phyloP scores from a whole-genome alignment of 1,140 invertebrate species.

The Calycopis cecrops region DNA sequence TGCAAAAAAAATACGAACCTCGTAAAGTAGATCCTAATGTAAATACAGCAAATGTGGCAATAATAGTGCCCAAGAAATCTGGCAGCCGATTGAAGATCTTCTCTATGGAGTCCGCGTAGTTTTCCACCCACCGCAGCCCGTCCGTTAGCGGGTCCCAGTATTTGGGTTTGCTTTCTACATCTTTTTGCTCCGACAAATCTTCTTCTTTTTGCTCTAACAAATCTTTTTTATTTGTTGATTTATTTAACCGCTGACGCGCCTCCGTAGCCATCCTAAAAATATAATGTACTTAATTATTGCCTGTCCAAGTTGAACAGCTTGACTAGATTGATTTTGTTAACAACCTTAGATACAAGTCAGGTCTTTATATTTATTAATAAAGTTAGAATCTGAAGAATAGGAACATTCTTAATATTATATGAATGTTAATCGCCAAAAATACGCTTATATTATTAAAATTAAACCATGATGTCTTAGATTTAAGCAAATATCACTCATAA shows the following conservation, averaged over 20 bases:
- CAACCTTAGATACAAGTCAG: too few relatives aligned
- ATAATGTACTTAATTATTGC: too few relatives aligned
- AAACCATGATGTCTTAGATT: too few relatives aligned
- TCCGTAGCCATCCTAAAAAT: not conserved
- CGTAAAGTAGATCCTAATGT: conserved; percentile 76
- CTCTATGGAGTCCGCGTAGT: conserved; percentile 70
- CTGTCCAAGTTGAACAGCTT: too few relatives aligned
- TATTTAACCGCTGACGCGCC: not conserved
- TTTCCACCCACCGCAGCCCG: conserved; percentile 76
- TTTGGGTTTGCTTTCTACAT: conserved; percentile 32
- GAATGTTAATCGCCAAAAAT: too few relatives aligned
- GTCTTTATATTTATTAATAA: too few relatives aligned
- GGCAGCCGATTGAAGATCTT: conserved; percentile 75
- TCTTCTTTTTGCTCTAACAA: not conserved
- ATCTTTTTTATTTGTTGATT: too few relatives aligned
- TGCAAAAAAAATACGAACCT: conserved; percentile 50
- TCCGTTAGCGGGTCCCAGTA: conserved; percentile 70
- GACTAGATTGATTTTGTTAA: too few relatives aligned
- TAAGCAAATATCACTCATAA: too few relatives aligned
- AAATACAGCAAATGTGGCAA: conserved; percentile 76
- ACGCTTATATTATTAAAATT: too few relatives aligned
- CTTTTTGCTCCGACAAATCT: not conserved
- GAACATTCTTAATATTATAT: too few relatives aligned
- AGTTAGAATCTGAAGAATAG: too few relatives aligned
- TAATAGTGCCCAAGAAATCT: conserved; percentile 67